Percentiles rank a stretch among this genome's conserved stretches.
These are phyloP conservation scores for Camponotus fellah DNA, from an alignment of 2,888 invertebrate genomes.

Conservation along the genomic window DNA sequence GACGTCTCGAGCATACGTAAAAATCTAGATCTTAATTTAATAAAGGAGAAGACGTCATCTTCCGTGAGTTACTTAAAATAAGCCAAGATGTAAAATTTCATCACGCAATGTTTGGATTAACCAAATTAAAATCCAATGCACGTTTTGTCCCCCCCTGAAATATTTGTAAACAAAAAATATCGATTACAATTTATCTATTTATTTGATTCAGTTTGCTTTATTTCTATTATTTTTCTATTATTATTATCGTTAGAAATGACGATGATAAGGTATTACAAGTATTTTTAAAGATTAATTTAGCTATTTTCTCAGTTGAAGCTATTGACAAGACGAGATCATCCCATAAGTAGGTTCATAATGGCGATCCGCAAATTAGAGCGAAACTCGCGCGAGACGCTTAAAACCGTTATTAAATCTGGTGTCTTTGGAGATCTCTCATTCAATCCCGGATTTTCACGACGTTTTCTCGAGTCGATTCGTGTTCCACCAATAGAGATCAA, in stretches of 20 bases:
- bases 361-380: slow-evolving; percentile 17
- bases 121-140: background rate
- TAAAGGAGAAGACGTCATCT: slow-evolving; percentile 28
- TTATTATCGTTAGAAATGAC: background rate
- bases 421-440: background rate
- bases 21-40: slow-evolving; percentile 39
- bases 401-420: slow-evolving; percentile 32
- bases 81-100: background rate
- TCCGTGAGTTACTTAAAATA: slow-evolving; percentile 18
- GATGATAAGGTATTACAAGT: background rate
- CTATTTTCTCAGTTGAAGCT: background rate
- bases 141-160: background rate
- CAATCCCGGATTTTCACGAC: slow-evolving; percentile 19
- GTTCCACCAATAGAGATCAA: slow-evolving; percentile 14
- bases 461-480: slow-evolving; percentile 5
- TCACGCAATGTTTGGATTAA: background rate
- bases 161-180: background rate
- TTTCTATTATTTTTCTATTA: background rate
- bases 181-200: background rate
- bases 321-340: background rate
- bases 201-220: background rate
- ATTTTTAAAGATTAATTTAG: slow-evolving; percentile 1
- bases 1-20: slow-evolving; percentile 46
- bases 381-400: background rate
- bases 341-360: background rate